Evolutionary conservation across 2,113 vertebrate genomes (phyloP).

Genomic region (Tringa solitaria): DNA sequence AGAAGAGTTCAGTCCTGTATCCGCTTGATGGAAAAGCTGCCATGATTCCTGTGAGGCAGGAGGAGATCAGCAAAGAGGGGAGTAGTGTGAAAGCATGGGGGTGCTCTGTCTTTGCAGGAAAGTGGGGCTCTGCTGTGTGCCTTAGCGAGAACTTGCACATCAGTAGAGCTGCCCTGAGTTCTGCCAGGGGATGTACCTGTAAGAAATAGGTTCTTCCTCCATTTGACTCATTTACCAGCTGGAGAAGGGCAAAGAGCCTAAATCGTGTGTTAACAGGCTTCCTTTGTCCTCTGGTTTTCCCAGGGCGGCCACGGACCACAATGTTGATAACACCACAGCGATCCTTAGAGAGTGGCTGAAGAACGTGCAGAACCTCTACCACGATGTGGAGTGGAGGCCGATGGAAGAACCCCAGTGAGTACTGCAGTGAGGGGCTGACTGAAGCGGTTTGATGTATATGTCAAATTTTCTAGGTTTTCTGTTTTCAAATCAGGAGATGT

Average conservation of each 20-base stretch:
- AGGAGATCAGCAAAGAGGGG: neutral
- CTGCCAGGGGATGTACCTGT: neutral
- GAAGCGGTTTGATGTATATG: neutral
- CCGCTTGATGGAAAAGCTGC: neutral
- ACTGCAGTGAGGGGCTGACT: neutral
- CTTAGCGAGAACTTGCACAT: neutral
- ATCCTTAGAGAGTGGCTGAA: constrained; percentile 92
- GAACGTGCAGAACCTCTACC: constrained; percentile 84
- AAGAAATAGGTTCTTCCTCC: neutral
- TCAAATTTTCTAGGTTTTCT: neutral
- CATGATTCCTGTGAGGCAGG: neutral
- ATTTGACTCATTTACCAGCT: neutral
- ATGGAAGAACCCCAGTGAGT: constrained; percentile 90
- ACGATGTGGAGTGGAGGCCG: constrained; percentile 94
- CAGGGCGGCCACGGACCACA: constrained; percentile 95
- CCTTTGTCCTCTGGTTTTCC: neutral
- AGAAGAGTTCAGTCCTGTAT: neutral
- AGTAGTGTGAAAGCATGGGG: neutral
- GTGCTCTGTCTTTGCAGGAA: neutral
- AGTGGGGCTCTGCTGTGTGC: neutral
- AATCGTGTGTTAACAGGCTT: neutral
- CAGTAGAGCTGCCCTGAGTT: neutral
- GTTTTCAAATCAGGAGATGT: neutral
- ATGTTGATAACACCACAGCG: constrained; percentile 90
- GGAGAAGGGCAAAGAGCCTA: neutral